Evolutionary conservation across 2,888 invertebrate species (phyloP).

Genomic region (Himalopsyche tibetana): DNA sequence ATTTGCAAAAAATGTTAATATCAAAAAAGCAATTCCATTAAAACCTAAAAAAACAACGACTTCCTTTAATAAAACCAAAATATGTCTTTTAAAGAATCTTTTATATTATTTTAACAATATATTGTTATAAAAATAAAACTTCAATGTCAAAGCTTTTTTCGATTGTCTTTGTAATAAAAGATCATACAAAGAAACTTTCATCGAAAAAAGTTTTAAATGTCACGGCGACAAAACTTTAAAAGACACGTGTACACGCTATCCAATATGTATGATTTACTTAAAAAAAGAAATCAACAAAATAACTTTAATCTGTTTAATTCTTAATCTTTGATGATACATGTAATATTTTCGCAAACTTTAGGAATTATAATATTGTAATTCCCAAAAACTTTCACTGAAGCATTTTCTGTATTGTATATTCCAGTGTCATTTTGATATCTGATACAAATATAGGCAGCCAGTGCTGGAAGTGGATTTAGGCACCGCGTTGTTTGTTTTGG

Average conservation of each 20-base stretch:
- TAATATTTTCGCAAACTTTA: neutral
- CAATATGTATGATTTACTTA: neutral
- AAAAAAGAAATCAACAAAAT: neutral
- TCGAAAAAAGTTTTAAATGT: neutral
- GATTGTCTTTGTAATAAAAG: too few relatives aligned
- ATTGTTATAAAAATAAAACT: too few relatives aligned
- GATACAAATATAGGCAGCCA: neutral
- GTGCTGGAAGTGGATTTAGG: conserved; percentile 25
- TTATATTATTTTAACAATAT: too few relatives aligned
- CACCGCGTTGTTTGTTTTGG: conserved; percentile 17
- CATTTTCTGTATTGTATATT: neutral
- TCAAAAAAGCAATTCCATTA: too few relatives aligned
- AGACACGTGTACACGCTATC: neutral
- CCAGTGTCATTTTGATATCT: neutral
- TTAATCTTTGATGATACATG: conserved; percentile 1
- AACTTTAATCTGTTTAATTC: neutral
- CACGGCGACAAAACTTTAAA: neutral
- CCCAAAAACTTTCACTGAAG: neutral
- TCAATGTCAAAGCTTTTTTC: too few relatives aligned
- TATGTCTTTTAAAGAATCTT: too few relatives aligned
- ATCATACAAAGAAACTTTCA: too few relatives aligned
- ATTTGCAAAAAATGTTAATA: too few relatives aligned
- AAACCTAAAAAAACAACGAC: too few relatives aligned
- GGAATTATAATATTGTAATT: neutral
- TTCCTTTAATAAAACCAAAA: too few relatives aligned